Evolutionary conservation across 2,888 invertebrate species (phyloP), one percentile per base, ranked within the genome.

Genomic region (Pardosa pseudoannulata): DNA sequence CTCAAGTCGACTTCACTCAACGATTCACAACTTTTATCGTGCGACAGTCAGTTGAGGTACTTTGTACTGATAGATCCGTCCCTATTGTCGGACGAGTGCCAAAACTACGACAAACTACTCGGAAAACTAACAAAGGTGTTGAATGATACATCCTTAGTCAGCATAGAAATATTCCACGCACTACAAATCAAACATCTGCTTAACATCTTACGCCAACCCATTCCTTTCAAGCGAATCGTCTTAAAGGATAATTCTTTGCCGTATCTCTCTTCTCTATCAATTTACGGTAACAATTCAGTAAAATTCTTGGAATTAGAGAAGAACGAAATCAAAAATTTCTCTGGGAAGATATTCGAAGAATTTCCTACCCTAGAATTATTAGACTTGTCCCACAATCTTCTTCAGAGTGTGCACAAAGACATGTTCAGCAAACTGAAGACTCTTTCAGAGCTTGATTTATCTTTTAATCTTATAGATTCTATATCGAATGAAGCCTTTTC

Each of bases 311-410:
- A 16, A 23, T 36, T 85, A 13, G 56, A 2, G 7, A 27, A 29
- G 5, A 41, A 79, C 27, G 29, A n/a, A 13, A 73, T 85, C 27
- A 6, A 41, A 1, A 2, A 28, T 39, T 31, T 85, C 39, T 65
- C 56, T 9, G 29, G 32, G 19, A 65, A 36, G n/a, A 27, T 19
- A 2, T 85, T 85, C 23, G 28, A 9, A 28, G 29, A 50, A 0
- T 39, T 65, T 16, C 19, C 9, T 2, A 41, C 27, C 27, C 39
- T 85, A 39, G n/a, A 39, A 5, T 36, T 19, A 0, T 68, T 85
- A 31, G 71, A 85, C 73, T 73, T 85, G 31, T 70, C 75, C 16
- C 36, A 73, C 36, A 85, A 85, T 62, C 19, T 36, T 11, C 28
- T 85, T 6, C 29, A 29, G 29, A 3, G 13, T 29, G 1, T 85